phyloP scores from a whole-genome alignment of 2,888 invertebrate species.

The Drosophila mimica region DNA sequence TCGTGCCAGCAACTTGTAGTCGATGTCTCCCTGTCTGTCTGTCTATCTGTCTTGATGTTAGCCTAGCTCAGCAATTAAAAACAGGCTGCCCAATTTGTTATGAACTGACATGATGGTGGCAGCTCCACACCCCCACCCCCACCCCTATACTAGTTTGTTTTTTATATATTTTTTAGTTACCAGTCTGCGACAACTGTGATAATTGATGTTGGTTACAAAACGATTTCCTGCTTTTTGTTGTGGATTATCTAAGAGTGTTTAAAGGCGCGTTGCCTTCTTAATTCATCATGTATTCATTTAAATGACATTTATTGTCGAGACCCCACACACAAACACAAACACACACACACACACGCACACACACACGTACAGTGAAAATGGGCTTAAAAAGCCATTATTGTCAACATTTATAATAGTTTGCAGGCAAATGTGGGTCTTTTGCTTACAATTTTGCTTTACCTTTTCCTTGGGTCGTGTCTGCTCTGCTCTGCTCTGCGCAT shows the following conservation, averaged over 20 bases:
- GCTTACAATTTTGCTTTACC: slow-evolving; percentile 24
- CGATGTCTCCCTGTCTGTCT: not conserved
- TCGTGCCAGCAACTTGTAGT: not conserved
- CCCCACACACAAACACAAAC: slow-evolving; percentile 14
- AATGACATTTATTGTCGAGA: slow-evolving; percentile 72
- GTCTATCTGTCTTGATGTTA: slow-evolving; percentile 39
- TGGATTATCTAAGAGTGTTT: slow-evolving; percentile 44
- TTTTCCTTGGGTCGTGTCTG: slow-evolving; percentile 15
- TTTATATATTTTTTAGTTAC: not conserved
- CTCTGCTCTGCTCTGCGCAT: slow-evolving; percentile 9
- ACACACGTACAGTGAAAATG: slow-evolving; percentile 47
- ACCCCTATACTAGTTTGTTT: slow-evolving; percentile 6
- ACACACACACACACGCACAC: slow-evolving; percentile 2
- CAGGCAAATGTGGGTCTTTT: slow-evolving; percentile 54
- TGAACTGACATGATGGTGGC: slow-evolving; percentile 23
- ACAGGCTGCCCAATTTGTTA: slow-evolving; percentile 49
- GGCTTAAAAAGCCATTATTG: slow-evolving; percentile 81
- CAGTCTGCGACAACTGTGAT: slow-evolving; percentile 16
- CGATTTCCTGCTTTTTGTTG: slow-evolving; percentile 44
- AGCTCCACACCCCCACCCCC: not conserved
- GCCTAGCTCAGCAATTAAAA: slow-evolving; percentile 71
- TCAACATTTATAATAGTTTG: slow-evolving; percentile 80
- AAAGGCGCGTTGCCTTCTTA: slow-evolving; percentile 25
- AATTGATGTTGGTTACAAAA: slow-evolving; percentile 48
- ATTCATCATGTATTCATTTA: slow-evolving; percentile 72